Percentiles rank a stretch among this genome's conserved stretches.
phyloP scores from a whole-genome alignment of 1,140 invertebrate genomes.

The Telenomus remus region DNA sequence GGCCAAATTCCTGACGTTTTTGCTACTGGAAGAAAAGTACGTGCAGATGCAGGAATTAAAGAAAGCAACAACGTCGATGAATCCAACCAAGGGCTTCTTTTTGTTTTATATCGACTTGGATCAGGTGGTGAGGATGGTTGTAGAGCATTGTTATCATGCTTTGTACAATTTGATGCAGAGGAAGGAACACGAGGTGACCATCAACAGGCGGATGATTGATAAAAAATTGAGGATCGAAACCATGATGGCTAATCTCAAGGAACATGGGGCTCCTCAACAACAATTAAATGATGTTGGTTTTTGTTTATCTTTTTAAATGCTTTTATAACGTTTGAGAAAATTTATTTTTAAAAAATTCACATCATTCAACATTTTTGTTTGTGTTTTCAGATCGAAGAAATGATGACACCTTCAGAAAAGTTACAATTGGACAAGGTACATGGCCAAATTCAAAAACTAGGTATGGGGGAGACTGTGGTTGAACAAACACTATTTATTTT shows the following conservation, averaged over 20 bases:
- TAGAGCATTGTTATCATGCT: conserved; percentile 86
- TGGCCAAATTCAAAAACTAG: conserved; percentile 80
- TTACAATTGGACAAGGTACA: conserved; percentile 81
- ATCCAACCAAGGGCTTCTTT: conserved; percentile 82
- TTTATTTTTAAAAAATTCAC: too few species aligned
- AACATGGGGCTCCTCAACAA: conserved; percentile 82
- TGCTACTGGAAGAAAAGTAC: conserved; percentile 88
- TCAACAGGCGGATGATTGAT: conserved; percentile 86
- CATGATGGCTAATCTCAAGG: conserved; percentile 84
- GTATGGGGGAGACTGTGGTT: conserved; percentile 80
- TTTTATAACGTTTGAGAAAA: too few species aligned
- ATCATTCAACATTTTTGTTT: conserved; percentile 12
- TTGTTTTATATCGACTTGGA: conserved; percentile 84
- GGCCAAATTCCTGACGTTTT: conserved; percentile 88
- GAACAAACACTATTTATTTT: conserved; percentile 86
- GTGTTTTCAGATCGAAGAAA: conserved; percentile 83
- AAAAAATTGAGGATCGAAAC: conserved; percentile 89
- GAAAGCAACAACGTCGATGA: conserved; percentile 69
- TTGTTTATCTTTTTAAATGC: too few species aligned
- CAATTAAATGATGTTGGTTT: conserved; percentile 83
- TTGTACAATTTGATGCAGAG: conserved; percentile 83
- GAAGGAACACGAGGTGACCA: conserved; percentile 78
- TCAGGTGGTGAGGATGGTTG: conserved; percentile 82
- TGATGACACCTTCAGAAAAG: conserved; percentile 86
- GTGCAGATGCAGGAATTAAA: conserved; percentile 81